These are phyloP conservation scores for Thunnus maccoyii DNA, from an alignment of 2,113 vertebrate genomes.

Conservation along the genomic window DNA sequence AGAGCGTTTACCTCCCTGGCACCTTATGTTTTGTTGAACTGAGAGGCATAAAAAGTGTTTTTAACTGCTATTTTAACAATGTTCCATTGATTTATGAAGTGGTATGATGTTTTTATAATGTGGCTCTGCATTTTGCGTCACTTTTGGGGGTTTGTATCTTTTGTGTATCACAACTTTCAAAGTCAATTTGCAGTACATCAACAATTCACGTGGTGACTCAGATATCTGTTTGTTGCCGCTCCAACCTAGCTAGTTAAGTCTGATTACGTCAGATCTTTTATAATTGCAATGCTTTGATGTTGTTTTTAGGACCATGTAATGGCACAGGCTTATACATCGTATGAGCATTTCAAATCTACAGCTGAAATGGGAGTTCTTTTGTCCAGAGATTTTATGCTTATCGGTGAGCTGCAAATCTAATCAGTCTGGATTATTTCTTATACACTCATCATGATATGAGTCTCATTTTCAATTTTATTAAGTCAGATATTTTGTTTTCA, in stretches of 20 bases:
- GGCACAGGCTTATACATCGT: too few relatives aligned
- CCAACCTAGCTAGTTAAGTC: neutral
- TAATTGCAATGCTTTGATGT: constrained; percentile 1
- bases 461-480: neutral
- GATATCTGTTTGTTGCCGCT: neutral
- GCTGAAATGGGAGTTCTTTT: neutral
- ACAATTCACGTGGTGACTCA: neutral
- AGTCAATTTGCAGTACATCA: neutral
- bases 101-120: neutral
- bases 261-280: neutral
- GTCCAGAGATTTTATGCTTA: constrained; percentile 1
- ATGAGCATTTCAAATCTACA: neutral
- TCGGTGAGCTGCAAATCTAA: constrained; percentile 13
- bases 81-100: neutral
- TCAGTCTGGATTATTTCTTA: neutral
- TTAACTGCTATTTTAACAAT: neutral
- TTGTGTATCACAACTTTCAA: neutral
- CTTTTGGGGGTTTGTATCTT: neutral
- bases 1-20: constrained; percentile 19
- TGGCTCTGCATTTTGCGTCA: neutral
- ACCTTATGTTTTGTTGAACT: constrained; percentile 28
- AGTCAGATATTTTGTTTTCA: neutral
- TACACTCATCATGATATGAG: neutral
- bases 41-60: neutral
- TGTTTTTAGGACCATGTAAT: constrained; percentile 2